Evolutionary conservation across 2,797 vertebrate genomes (phyloP), one percentile per base, ranked within the genome.

Genomic region (Phoeniculus purpureus): DNA sequence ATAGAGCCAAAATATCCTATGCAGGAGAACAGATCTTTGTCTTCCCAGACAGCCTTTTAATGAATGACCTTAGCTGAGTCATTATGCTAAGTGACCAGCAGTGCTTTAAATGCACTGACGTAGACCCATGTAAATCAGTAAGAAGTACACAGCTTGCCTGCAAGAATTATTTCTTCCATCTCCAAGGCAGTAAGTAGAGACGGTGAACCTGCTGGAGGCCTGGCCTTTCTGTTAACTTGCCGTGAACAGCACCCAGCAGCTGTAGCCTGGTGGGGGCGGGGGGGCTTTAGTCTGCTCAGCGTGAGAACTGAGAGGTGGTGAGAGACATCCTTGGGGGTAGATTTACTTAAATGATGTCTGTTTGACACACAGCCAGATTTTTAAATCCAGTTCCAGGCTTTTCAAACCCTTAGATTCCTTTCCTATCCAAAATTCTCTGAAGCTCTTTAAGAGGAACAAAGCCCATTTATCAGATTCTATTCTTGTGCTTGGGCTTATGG

Each of bases 61-160:
- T 90, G 86, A 94, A 92, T 83, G 74, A 81, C 82, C 61, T 37
- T 83, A 82, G 89, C 48, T 85, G 91, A 94, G 90, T 95, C 16
- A 25, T 94, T 96, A 72, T 61, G 90, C 94, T 92, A 95, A 96
- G 87, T 93, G 96, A 92, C 64, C 37, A 60, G 59, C 86, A 93
- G 81, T 65, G 61, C 88, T 94, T 96, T 94, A 95, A 95, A 85
- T 67, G 87, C 52, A 75, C 68, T 34, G 58, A 32, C 58, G 12
- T 3, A 23, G 85, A 64, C 62, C 70, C 74, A 66, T 76, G 55
- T 86, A 61, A 75, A 61, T 43, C 43, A 22, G 68, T 55, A 56
- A 50, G 81, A 50, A 85, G 68, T 45, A 52, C 62, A 61, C 76
- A 45, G 75, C 26, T 84, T 89, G 65, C 67, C 76, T 47, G 56